These are phyloP conservation scores for Koerneria pararmatus DNA, from an alignment of 2,888 invertebrate genomes.

Conservation along the genomic window DNA sequence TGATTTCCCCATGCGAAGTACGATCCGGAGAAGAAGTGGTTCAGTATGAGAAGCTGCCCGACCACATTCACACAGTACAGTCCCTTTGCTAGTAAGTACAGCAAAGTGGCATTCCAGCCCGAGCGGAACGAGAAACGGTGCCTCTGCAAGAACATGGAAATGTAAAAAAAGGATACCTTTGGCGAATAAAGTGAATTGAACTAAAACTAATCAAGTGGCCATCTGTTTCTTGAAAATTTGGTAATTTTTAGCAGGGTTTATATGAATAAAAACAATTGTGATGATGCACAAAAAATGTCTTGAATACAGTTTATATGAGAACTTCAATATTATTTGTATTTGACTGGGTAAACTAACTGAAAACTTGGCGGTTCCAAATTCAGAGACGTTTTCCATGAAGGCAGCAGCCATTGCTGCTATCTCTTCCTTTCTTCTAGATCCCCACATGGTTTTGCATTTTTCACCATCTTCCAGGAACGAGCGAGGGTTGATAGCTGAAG, in stretches of 20 bases:
- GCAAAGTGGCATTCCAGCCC: slow-evolving; percentile 51
- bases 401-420: slow-evolving; percentile 34
- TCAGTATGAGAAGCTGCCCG: slow-evolving; percentile 60
- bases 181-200: too few relatives aligned
- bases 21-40: slow-evolving; percentile 60
- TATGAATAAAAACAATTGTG: too few relatives aligned
- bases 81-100: slow-evolving; percentile 61
- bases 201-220: too few relatives aligned
- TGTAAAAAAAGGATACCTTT: too few relatives aligned
- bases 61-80: slow-evolving; percentile 61
- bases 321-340: too few relatives aligned
- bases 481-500: slow-evolving; percentile 29
- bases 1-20: slow-evolving; percentile 47
- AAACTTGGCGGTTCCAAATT: slow-evolving; percentile 27
- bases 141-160: not conserved
- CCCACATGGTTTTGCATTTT: slow-evolving; percentile 28
- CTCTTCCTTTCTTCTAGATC: slow-evolving; percentile 42
- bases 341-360: too few relatives aligned
- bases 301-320: too few relatives aligned
- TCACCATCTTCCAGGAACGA: slow-evolving; percentile 28
- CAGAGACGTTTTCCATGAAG: slow-evolving; percentile 39
- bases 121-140: slow-evolving; percentile 28
- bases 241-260: slow-evolving; percentile 2
- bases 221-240: too few relatives aligned
- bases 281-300: too few relatives aligned